phyloP scores from a whole-genome alignment of 2,888 invertebrate species.

The Phorcus lineatus region DNA sequence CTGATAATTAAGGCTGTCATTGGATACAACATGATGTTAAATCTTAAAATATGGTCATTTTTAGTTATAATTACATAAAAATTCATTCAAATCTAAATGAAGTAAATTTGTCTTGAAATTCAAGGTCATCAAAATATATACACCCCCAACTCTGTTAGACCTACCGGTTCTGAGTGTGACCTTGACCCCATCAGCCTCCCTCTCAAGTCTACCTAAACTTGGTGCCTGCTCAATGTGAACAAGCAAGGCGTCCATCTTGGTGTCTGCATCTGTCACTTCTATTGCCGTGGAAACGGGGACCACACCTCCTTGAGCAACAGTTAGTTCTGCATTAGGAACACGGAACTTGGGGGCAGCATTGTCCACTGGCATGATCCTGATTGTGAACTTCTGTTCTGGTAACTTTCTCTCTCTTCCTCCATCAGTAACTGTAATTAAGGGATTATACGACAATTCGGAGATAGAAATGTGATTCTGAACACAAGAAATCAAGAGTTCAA shows the following conservation, averaged over 20 bases:
- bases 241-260: slow-evolving; percentile 50
- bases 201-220: slow-evolving; percentile 56
- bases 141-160: neutral
- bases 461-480: no score
- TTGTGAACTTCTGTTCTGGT: slow-evolving; percentile 63
- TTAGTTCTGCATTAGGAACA: slow-evolving; percentile 45
- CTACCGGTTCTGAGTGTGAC: slow-evolving; percentile 46
- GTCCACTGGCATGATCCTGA: slow-evolving; percentile 66
- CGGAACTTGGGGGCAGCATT: slow-evolving; percentile 64
- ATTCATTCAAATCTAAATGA: no score
- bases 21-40: no score
- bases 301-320: slow-evolving; percentile 57
- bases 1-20: no score
- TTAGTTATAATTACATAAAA: no score
- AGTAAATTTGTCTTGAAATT: no score
- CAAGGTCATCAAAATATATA: no score
- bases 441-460: neutral
- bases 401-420: slow-evolving; percentile 41
- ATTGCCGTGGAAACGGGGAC: slow-evolving; percentile 55
- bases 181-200: slow-evolving; percentile 44
- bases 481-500: no score
- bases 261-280: slow-evolving; percentile 64
- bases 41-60: no score
- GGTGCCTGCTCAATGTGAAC: slow-evolving; percentile 57
- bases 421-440: slow-evolving; percentile 55